These are phyloP conservation scores for Rhynchonema sp. DNA, from an alignment of 2,888 invertebrate genomes.

Conservation along the genomic window DNA sequence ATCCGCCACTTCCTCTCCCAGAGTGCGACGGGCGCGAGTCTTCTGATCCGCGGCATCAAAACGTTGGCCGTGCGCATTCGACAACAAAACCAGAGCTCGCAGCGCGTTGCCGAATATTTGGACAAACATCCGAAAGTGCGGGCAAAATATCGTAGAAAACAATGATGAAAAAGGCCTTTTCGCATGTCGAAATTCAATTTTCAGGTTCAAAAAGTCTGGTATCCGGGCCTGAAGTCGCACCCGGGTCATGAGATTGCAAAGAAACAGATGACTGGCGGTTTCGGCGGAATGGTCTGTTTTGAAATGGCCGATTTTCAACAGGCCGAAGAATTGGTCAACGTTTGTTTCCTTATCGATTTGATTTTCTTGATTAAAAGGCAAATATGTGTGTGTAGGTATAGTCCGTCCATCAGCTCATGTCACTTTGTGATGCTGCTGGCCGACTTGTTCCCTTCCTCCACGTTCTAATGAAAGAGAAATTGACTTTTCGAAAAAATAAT, in stretches of 20 bases:
- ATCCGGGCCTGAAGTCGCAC: conserved; percentile 16
- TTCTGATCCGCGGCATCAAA: conserved; percentile 15
- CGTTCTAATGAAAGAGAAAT: too few relatives aligned
- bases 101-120: conserved; percentile 11
- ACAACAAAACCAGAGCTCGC: conserved; percentile 11
- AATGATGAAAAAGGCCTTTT: neutral
- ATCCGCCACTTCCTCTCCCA: too few relatives aligned
- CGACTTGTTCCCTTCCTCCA: too few relatives aligned
- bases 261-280: conserved; percentile 7
- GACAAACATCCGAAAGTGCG: conserved; percentile 12
- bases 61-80: conserved; percentile 14
- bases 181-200: neutral
- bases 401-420: too few relatives aligned
- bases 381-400: too few relatives aligned
- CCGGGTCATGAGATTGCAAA: conserved; percentile 13
- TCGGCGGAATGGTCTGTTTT: conserved; percentile 17
- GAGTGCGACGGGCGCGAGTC: conserved; percentile 12
- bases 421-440: too few relatives aligned
- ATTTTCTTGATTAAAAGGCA: neutral
- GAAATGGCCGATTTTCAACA: conserved; percentile 12
- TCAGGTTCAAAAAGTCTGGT: conserved; percentile 12
- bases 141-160: neutral
- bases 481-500: too few relatives aligned
- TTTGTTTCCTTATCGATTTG: neutral
- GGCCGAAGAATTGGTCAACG: conserved; percentile 10